Evolutionary conservation across 2,888 invertebrate species (phyloP).

Genomic region (Yponomeuta sedellus): DNA sequence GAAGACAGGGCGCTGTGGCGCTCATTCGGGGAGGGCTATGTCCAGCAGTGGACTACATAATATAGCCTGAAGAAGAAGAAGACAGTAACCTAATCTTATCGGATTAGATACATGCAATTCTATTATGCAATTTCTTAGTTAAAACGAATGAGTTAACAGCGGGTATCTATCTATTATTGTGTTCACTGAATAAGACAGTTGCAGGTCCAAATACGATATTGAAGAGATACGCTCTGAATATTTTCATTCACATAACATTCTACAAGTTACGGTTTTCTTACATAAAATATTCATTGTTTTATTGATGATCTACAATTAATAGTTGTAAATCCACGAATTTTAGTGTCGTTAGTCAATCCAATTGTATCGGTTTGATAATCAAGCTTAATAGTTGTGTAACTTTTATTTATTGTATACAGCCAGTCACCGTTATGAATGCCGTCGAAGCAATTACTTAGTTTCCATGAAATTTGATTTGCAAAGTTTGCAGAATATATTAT

Average conservation of each 20-base stretch:
- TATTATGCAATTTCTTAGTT: not conserved
- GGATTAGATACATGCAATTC: too few species aligned
- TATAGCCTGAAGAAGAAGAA: too few species aligned
- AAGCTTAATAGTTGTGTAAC: not conserved
- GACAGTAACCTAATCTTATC: too few species aligned
- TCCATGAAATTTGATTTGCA: not conserved
- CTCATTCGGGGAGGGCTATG: too few species aligned
- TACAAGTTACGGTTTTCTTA: constrained; percentile 9
- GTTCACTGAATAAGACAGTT: not conserved
- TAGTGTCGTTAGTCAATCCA: not conserved
- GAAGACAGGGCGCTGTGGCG: too few species aligned
- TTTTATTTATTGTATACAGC: not conserved
- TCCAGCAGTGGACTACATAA: too few species aligned
- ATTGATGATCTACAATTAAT: not conserved
- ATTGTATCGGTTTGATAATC: not conserved
- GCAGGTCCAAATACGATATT: constrained; percentile 2
- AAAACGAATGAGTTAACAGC: not conserved
- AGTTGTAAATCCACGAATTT: not conserved
- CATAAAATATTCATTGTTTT: not conserved
- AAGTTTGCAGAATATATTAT: not conserved
- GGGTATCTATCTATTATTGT: not conserved
- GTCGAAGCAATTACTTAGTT: not conserved
- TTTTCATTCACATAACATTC: constrained; percentile 15
- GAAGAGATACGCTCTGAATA: constrained; percentile 19
- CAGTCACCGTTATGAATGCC: not conserved